phyloP scores from a whole-genome alignment of 2,113 vertebrate species.

The Ginglymostoma cirratum region DNA sequence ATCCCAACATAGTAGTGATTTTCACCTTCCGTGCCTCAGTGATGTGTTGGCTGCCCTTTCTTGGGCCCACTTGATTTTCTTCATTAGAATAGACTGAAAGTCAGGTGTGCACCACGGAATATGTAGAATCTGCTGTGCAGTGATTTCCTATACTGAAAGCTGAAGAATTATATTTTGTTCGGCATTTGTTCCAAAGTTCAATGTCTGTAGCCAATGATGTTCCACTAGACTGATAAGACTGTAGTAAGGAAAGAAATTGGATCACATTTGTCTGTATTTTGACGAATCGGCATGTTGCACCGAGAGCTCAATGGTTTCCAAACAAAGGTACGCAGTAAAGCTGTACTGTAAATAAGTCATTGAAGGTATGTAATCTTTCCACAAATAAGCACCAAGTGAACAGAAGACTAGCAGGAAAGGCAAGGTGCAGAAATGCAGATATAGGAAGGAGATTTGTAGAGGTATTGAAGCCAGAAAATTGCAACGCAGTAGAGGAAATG shows the following conservation, averaged over 20 bases:
- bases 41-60: background rate
- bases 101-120: no score
- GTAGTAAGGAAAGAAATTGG: background rate
- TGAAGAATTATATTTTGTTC: no score
- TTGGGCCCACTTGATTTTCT: background rate
- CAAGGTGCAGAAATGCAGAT: background rate
- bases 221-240: background rate
- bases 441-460: background rate
- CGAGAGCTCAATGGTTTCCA: background rate
- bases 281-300: background rate
- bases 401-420: background rate
- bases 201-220: background rate
- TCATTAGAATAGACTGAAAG: background rate
- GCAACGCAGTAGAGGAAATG: background rate
- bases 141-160: no score
- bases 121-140: no score
- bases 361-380: background rate
- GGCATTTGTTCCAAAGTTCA: background rate
- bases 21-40: background rate
- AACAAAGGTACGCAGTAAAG: background rate
- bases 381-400: background rate
- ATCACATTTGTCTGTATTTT: background rate
- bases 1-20: background rate
- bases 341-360: background rate
- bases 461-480: background rate